Evolutionary conservation across 2,797 vertebrate species (phyloP).

Genomic region (Peromyscus eremicus): DNA sequence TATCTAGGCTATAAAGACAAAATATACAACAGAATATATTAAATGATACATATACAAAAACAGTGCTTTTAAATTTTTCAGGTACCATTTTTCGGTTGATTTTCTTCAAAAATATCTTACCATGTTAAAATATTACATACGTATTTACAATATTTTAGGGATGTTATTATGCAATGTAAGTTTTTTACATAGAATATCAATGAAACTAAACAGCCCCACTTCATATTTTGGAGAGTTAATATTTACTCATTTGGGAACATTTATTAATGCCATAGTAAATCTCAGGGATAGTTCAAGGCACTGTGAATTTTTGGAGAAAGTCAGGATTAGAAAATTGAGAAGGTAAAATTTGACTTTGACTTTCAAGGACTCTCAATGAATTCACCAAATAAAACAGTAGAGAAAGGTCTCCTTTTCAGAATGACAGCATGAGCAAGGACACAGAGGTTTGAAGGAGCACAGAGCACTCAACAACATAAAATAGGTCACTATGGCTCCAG

Average conservation of each 20-base stretch:
- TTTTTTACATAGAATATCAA: constrained; percentile 22
- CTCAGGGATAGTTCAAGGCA: neutral
- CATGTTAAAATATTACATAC: constrained; percentile 20
- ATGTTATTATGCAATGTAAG: neutral
- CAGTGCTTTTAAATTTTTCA: neutral
- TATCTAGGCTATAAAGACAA: neutral
- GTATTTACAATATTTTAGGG: neutral
- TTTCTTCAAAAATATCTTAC: constrained; percentile 26
- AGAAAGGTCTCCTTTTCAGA: constrained; percentile 40
- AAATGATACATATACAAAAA: neutral
- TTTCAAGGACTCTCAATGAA: constrained; percentile 18
- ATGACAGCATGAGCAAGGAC: constrained; percentile 10
- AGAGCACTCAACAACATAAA: constrained; percentile 56
- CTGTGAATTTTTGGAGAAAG: neutral
- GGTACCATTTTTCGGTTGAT: neutral
- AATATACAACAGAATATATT: neutral
- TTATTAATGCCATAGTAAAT: neutral
- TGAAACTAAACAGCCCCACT: neutral
- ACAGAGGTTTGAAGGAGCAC: constrained; percentile 35
- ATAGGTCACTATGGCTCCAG: constrained; percentile 19
- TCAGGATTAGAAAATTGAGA: constrained; percentile 30
- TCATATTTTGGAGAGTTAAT: constrained; percentile 31
- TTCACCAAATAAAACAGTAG: constrained; percentile 45
- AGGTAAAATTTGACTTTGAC: neutral
- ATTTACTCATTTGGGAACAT: constrained; percentile 33